Percentiles rank a stretch among this genome's conserved stretches.
These are phyloP conservation scores for Myiotriccus ornatus DNA, from an alignment of 2,797 vertebrate species.

Conservation along the genomic window DNA sequence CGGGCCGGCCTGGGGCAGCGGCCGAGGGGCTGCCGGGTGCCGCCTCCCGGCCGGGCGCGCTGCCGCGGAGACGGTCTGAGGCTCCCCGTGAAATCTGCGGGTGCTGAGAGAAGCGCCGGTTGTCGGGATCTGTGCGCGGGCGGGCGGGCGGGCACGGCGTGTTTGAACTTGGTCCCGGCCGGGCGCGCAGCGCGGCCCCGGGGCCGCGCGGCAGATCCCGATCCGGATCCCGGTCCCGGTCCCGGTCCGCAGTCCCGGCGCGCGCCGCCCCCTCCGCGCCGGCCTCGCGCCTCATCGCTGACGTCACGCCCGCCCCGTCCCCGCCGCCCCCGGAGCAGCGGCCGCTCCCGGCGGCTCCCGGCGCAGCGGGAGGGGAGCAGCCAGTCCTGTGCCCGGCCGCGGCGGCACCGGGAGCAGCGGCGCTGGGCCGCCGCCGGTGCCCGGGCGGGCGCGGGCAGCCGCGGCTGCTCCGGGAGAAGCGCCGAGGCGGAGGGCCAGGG, in stretches of 20 bases:
- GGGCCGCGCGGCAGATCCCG: background rate
- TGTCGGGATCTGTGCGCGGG: background rate
- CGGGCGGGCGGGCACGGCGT: background rate
- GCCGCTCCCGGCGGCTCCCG: background rate
- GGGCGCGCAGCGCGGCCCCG: background rate
- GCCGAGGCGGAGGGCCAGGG: background rate
- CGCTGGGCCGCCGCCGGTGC: background rate
- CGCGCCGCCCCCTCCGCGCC: background rate
- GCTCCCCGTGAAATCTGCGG: too few species aligned
- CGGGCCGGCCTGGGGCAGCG: background rate
- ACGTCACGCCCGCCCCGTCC: background rate
- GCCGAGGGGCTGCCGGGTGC: background rate
- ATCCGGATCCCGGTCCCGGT: background rate
- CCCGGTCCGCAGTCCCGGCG: background rate
- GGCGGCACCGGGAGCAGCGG: background rate
- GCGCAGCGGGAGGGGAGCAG: background rate
- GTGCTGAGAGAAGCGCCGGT: background rate
- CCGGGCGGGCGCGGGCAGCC: background rate
- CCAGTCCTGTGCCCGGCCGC: background rate
- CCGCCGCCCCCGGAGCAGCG: background rate
- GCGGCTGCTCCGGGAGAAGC: background rate
- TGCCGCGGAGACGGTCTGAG: background rate
- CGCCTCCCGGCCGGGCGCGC: too few species aligned
- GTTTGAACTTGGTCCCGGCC: background rate
- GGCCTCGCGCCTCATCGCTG: background rate